phyloP scores from a whole-genome alignment of 2,888 invertebrate species.

The Spodoptera littoralis region DNA sequence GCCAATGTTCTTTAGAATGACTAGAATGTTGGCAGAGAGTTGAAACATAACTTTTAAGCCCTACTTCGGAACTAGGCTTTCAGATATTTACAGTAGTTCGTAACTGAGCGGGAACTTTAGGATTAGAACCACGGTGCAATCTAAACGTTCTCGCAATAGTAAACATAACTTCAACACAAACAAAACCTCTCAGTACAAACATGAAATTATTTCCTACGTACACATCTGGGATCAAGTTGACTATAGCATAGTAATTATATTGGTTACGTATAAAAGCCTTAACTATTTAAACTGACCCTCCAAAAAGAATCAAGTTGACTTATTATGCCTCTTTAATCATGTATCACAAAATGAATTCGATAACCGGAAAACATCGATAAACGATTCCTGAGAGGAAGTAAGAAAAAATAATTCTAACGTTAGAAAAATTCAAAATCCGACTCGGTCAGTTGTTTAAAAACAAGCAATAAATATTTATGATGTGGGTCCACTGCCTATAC shows the following conservation, averaged over 20 bases:
- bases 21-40: neutral
- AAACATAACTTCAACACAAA: too few species aligned
- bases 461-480: slow-evolving; percentile 45
- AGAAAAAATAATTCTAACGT: slow-evolving; percentile 2
- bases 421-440: slow-evolving; percentile 14
- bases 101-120: slow-evolving; percentile 12
- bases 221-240: too few species aligned
- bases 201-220: too few species aligned
- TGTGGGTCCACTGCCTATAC: slow-evolving; percentile 23
- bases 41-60: slow-evolving; percentile 15
- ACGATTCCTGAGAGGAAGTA: slow-evolving; percentile 13
- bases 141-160: slow-evolving; percentile 17
- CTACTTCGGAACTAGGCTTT: slow-evolving; percentile 32
- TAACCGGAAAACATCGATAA: slow-evolving; percentile 27
- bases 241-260: too few species aligned
- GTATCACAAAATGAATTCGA: slow-evolving; percentile 2
- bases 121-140: slow-evolving; percentile 14
- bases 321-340: slow-evolving; percentile 9
- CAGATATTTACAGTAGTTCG: slow-evolving; percentile 15
- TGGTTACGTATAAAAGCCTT: too few species aligned
- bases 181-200: too few species aligned
- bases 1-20: neutral
- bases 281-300: too few species aligned
- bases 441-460: slow-evolving; percentile 31
- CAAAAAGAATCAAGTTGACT: slow-evolving; percentile 18